phyloP scores from a whole-genome alignment of 2,797 vertebrate genomes.

The Tarsius wallacei region DNA sequence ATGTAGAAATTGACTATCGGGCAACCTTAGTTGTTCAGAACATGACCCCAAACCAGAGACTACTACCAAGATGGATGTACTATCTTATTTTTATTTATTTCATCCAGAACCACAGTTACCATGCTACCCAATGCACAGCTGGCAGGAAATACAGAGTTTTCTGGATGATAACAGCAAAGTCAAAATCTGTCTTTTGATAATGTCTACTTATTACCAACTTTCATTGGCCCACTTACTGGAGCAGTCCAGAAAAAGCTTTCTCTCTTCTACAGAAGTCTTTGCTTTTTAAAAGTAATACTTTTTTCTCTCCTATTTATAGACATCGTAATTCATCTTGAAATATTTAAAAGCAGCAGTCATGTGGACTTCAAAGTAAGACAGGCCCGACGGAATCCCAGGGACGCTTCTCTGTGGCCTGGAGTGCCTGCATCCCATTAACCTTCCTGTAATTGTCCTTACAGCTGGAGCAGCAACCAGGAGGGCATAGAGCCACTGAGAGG shows the following conservation, averaged over 20 bases:
- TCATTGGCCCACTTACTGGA: neutral
- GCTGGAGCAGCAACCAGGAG: neutral
- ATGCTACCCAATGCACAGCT: neutral
- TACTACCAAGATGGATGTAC: neutral
- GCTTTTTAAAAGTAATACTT: neutral
- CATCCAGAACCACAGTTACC: neutral
- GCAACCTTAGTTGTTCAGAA: neutral
- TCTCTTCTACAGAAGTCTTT: neutral
- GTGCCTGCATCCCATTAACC: neutral
- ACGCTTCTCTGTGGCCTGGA: neutral
- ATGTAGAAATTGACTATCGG: neutral
- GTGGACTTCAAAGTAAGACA: neutral
- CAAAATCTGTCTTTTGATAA: neutral
- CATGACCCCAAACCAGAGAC: neutral
- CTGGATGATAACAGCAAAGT: neutral
- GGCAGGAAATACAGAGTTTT: slow-evolving; percentile 10
- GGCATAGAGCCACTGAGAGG: neutral
- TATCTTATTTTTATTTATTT: slow-evolving; percentile 25
- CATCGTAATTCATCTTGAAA: slow-evolving; percentile 3
- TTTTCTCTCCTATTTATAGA: neutral
- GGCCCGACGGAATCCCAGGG: neutral
- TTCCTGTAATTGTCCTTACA: slow-evolving; percentile 42
- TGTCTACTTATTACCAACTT: neutral
- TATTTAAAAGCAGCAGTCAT: neutral
- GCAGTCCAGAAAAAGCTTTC: neutral